These are phyloP conservation scores for Venustoraphidia nigricollis DNA, from an alignment of 2,888 invertebrate genomes.

Conservation along the genomic window DNA sequence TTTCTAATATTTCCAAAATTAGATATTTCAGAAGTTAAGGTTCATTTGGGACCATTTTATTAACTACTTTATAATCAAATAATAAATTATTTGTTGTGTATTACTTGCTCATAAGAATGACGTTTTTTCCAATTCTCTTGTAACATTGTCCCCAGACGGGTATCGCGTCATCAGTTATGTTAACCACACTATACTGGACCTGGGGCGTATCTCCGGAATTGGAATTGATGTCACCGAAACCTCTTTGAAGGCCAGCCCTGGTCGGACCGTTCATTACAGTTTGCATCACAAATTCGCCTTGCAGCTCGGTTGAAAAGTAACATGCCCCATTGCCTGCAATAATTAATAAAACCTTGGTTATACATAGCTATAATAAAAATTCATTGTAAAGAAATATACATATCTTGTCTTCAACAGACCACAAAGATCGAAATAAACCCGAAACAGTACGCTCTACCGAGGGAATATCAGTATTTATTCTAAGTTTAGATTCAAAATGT, in stretches of 20 bases:
- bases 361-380: too few relatives aligned
- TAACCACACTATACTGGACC: conserved; percentile 41
- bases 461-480: too few relatives aligned
- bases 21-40: too few relatives aligned
- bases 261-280: conserved; percentile 16
- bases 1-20: too few relatives aligned
- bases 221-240: conserved; percentile 15
- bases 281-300: conserved; percentile 48
- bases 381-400: too few relatives aligned
- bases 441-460: too few relatives aligned
- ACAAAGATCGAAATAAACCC: too few relatives aligned
- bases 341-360: not conserved
- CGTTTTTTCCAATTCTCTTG: conserved; percentile 38
- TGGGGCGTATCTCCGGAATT: conserved; percentile 28
- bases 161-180: conserved; percentile 44
- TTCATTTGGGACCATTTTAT: too few relatives aligned
- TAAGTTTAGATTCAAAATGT: too few relatives aligned
- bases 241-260: too few relatives aligned
- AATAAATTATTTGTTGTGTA: not conserved
- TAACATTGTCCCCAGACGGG: conserved; percentile 51
- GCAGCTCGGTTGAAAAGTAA: conserved; percentile 47
- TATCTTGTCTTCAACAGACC: too few relatives aligned
- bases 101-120: conserved; percentile 42
- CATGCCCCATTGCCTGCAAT: conserved; percentile 27
- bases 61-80: too few relatives aligned